Evolutionary conservation across 2,888 invertebrate genomes (phyloP).

Genomic region (Empis stercorea): DNA sequence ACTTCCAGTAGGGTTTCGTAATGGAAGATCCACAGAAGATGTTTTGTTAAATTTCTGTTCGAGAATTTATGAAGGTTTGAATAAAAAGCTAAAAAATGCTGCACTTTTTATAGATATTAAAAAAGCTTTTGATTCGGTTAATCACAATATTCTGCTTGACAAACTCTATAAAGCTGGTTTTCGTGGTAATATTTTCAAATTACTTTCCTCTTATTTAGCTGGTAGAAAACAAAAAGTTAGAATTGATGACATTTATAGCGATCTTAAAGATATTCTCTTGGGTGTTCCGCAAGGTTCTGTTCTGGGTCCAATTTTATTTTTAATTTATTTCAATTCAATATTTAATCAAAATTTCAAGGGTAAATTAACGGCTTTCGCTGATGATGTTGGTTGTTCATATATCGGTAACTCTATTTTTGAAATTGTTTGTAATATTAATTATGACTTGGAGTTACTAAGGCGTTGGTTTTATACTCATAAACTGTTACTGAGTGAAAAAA

Average conservation of each 20-base stretch:
- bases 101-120: no score
- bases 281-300: neutral
- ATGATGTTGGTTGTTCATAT: neutral
- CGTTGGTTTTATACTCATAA: neutral
- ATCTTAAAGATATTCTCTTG: neutral
- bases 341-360: neutral
- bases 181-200: neutral
- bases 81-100: neutral
- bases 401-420: no score
- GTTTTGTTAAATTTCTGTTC: neutral
- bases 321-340: neutral
- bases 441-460: neutral
- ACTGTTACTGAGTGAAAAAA: neutral
- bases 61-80: neutral
- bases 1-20: neutral
- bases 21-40: neutral
- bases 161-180: conserved; percentile 1
- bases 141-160: neutral
- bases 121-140: conserved; percentile 1
- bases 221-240: neutral
- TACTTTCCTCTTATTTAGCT: neutral
- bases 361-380: neutral
- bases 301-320: neutral
- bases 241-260: neutral
- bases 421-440: neutral